These are phyloP conservation scores for Anadara kagoshimensis DNA, from an alignment of 1,140 invertebrate species.

Conservation along the genomic window DNA sequence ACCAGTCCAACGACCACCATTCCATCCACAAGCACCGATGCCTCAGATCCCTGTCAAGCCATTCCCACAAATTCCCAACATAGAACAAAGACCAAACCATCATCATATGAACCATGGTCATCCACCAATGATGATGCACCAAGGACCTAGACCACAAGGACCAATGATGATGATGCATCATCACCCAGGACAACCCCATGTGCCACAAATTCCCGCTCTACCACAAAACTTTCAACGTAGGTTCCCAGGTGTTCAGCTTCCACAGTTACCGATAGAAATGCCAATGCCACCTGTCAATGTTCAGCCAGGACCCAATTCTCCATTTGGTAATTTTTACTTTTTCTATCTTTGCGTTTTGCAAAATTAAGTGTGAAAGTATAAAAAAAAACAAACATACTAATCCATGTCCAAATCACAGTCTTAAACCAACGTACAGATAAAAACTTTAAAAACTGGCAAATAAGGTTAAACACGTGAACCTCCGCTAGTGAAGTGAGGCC, in stretches of 20 bases:
- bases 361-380: too few relatives aligned
- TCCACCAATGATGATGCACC: not conserved
- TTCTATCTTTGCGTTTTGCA: not conserved
- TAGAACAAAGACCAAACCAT: not conserved
- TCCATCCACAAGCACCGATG: slow-evolving; percentile 3
- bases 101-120: not conserved
- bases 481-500: too few relatives aligned
- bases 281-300: slow-evolving; percentile 21
- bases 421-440: too few relatives aligned
- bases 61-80: not conserved
- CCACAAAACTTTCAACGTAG: too few relatives aligned
- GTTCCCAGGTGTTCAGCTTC: slow-evolving; percentile 2
- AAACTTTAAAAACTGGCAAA: too few relatives aligned
- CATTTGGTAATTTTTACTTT: slow-evolving; percentile 7
- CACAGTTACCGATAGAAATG: slow-evolving; percentile 18
- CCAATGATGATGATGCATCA: too few relatives aligned
- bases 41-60: slow-evolving; percentile 15
- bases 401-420: too few relatives aligned
- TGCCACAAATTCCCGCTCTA: slow-evolving; percentile 4
- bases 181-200: not conserved
- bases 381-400: too few relatives aligned
- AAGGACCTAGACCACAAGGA: not conserved
- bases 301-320: slow-evolving; percentile 23
- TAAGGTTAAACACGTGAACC: too few relatives aligned
- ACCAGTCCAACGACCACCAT: not conserved